phyloP scores from a whole-genome alignment of 2,797 vertebrate species.

The Thaleichthys pacificus region DNA sequence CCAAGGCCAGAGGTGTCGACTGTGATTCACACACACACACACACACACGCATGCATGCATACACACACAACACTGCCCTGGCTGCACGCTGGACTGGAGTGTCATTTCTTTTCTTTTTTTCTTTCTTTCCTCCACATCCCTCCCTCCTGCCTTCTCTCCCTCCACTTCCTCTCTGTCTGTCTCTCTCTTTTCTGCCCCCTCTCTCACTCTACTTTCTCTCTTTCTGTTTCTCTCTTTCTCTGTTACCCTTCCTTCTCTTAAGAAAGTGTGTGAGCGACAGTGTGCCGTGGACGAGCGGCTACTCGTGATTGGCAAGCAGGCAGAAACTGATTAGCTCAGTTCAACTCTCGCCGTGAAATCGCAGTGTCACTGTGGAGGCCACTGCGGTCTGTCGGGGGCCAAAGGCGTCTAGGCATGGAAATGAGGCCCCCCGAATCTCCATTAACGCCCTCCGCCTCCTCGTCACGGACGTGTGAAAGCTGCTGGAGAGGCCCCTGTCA shows the following conservation, averaged over 20 bases:
- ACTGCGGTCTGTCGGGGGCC: slow-evolving; percentile 58
- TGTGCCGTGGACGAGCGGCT: slow-evolving; percentile 39
- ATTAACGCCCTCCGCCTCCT: slow-evolving; percentile 48
- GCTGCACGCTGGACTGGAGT: slow-evolving; percentile 8
- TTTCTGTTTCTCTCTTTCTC: not conserved
- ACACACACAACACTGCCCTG: slow-evolving; percentile 11
- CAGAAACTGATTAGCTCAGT: slow-evolving; percentile 62
- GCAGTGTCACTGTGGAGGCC: slow-evolving; percentile 64
- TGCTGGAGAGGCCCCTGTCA: slow-evolving; percentile 40
- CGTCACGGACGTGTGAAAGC: slow-evolving; percentile 47
- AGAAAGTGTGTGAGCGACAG: not conserved
- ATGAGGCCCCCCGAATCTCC: slow-evolving; percentile 64
- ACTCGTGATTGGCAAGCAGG: slow-evolving; percentile 53
- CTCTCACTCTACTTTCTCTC: not conserved
- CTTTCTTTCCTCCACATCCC: slow-evolving; percentile 27
- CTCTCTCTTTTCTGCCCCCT: not conserved
- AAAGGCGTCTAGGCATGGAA: slow-evolving; percentile 61
- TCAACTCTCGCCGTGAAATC: slow-evolving; percentile 61
- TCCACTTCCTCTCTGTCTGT: not conserved
- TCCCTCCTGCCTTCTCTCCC: not conserved
- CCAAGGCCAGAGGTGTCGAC: slow-evolving; percentile 69
- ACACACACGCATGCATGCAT: slow-evolving; percentile 7
- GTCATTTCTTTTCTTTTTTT: slow-evolving; percentile 26
- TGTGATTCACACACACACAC: slow-evolving; percentile 35
- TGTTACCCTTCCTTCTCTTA: not conserved